Evolutionary conservation across 2,888 invertebrate species (phyloP), one percentile per base, ranked within the genome.

Genomic region (Machimus atricapillus): DNA sequence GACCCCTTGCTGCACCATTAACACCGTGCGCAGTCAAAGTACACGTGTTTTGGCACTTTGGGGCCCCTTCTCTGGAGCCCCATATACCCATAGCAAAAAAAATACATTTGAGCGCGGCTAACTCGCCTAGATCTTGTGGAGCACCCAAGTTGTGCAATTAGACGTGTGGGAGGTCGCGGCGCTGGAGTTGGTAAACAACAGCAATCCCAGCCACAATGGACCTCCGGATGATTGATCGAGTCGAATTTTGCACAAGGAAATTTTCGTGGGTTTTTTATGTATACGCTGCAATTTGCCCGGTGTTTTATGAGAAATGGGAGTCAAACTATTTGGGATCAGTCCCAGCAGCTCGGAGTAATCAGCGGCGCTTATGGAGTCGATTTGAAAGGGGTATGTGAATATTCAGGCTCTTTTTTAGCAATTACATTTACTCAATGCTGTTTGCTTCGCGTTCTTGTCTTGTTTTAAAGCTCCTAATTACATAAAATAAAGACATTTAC

Each of bases 41-140:
- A 79, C 79, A 79, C 79, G 46, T 79, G 79, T 79, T 79, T 79
- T 79, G 27, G 52, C 79, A 79, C 79, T 78, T n/a, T 46, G 79
- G 43, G 31, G 46, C 34, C 34, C 34, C 34, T 34, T 34, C 34
- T 52, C 79, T 79, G 79, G 23, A 7, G 9, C 40, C 12, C 40
- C 12, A n/a, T n/a, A n/a, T n/a, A n/a, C n/a, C n/a, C n/a, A n/a
- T n/a, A 1, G 2, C 8, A 40, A 40, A 40, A 40, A 40, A 40
- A 40, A 40, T n/a, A n/a, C n/a, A 40, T 40, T 1, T 2, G 40
- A 40, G 4, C 40, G 40, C 40, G 52, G 52, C 52, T 16, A 46
- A 46, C 14, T 12, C 46, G 46, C 16, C 19, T 58, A 76, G 76
- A 37, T 34, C 19, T 34, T 37, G n/a, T 19, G 76, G 76, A 76